Base-by-base conservation (phyloP, 2,113 vertebrate species). In the Toxotes jaculatrix region DNA sequence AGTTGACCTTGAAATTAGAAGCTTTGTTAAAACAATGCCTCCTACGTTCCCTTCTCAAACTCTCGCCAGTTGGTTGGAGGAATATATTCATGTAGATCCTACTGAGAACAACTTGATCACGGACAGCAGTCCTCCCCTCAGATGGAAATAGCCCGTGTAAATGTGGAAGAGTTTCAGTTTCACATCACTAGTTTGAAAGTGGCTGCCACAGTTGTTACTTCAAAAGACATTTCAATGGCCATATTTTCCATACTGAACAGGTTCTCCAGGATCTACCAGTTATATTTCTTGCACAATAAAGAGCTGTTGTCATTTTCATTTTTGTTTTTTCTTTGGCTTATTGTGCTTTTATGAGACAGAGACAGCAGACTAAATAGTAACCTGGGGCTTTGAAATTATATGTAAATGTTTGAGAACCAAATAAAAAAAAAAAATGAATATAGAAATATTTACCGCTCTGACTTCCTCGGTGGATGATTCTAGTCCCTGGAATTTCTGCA, bases 1-100 rank as follows among this genome's bases (percentile, higher is more conserved):
- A 23, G 38, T 69, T 69, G 67, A 38, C 47, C 56, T 14, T 63
- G 27, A 74, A 61, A 53, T 73, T 32, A 60, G 19, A 60, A 60
- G 32, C 3, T 9, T 62, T 23, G 17, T 59, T 3, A 10, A 49
- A 79, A n/a, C 3, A 38, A 40, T 2, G 7, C 13, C 23, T 56
- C 36, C 73, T 9, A 4, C 11, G 4, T 51, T 78, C 14, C 45
- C 23, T 43, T 62, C 27, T 40, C 32, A 61, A 69, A 49, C 23
- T 43, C 19, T 19, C 27, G n/a, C 16, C 27, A 66, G 16, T 11
- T 56, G 49, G 32, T 38, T 42, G 6, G 5, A 65, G 23, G 23
- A 49, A 55, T 67, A 7, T 7, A 38, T 47, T 40, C 7, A 49
- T 56, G 12, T 38, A 10, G 3, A n/a, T 38, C 9, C n/a, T n/a